Conservation (phyloP, 1,140 invertebrate species). For the Papilio helenus region DNA sequence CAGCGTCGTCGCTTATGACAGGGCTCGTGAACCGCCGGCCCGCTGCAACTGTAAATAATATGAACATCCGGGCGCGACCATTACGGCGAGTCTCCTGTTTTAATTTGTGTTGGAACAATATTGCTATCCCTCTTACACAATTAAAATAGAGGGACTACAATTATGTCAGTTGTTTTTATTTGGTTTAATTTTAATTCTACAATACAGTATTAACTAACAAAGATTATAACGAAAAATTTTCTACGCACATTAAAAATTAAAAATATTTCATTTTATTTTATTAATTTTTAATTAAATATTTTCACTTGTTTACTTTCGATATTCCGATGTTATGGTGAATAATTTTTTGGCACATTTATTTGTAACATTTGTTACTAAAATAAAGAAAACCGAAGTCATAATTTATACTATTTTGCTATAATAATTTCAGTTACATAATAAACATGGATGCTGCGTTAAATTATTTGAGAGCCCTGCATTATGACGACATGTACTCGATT, state of each 20-base stretch:
- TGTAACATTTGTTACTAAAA: no score
- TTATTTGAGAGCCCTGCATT: slow-evolving; percentile 30
- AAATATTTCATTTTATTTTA: no score
- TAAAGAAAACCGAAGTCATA: no score
- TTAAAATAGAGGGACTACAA: not conserved
- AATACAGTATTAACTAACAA: no score
- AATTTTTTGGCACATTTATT: no score
- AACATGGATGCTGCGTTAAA: slow-evolving; percentile 3
- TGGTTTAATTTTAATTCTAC: no score
- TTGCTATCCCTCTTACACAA: not conserved
- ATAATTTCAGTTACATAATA: slow-evolving; percentile 9
- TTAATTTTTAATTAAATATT: no score
- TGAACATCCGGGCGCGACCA: not conserved
- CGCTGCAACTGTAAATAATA: slow-evolving; percentile 15
- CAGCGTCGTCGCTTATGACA: slow-evolving; percentile 30
- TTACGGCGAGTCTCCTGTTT: not conserved
- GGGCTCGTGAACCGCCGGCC: slow-evolving; percentile 22
- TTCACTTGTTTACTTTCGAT: no score
- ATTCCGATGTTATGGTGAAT: no score
- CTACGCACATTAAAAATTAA: no score
- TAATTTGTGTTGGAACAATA: not conserved
- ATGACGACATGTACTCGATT: slow-evolving; percentile 36
- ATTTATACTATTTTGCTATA: not conserved
- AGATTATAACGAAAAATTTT: no score
- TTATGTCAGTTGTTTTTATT: no score